phyloP scores from a whole-genome alignment of 2,888 invertebrate genomes.

The Meganola albula region DNA sequence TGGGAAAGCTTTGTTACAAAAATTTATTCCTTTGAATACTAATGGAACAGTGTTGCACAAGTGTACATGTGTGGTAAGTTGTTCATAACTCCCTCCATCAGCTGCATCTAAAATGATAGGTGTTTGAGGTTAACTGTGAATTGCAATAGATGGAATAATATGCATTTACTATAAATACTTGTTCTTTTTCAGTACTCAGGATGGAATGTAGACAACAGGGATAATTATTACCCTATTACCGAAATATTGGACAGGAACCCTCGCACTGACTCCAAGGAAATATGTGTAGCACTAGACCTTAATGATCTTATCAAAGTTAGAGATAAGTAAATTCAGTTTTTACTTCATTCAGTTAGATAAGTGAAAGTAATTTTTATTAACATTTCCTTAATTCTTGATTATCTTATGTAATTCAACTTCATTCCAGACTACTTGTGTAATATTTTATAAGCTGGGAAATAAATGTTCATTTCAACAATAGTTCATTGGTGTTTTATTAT shows the following conservation, averaged over 20 bases:
- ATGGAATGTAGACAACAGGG: constrained; percentile 78
- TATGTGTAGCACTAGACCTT: constrained; percentile 75
- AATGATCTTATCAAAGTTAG: constrained; percentile 75
- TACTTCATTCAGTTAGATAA: constrained; percentile 67
- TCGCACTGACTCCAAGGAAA: constrained; percentile 72
- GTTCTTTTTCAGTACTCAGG: constrained; percentile 74
- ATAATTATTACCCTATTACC: constrained; percentile 78
- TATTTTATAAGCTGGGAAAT: constrained; percentile 69
- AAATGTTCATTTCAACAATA: constrained; percentile 64
- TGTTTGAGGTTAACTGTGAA: no score
- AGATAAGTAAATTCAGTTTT: constrained; percentile 68
- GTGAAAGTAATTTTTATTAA: constrained; percentile 62
- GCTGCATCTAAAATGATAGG: neutral
- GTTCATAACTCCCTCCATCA: constrained; percentile 4
- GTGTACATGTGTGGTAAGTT: constrained; percentile 79
- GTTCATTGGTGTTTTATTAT: constrained; percentile 28
- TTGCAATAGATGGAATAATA: neutral
- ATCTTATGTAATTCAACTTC: constrained; percentile 68
- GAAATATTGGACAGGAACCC: constrained; percentile 75
- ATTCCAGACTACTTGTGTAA: constrained; percentile 71
- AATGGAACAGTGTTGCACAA: constrained; percentile 77
- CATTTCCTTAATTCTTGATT: constrained; percentile 68
- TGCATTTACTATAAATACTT: constrained; percentile 4
- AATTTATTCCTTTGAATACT: constrained; percentile 80
- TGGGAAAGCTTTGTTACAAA: constrained; percentile 81